These are phyloP conservation scores for Hyles euphorbiae DNA, from an alignment of 1,140 invertebrate species.

Conservation along the genomic window DNA sequence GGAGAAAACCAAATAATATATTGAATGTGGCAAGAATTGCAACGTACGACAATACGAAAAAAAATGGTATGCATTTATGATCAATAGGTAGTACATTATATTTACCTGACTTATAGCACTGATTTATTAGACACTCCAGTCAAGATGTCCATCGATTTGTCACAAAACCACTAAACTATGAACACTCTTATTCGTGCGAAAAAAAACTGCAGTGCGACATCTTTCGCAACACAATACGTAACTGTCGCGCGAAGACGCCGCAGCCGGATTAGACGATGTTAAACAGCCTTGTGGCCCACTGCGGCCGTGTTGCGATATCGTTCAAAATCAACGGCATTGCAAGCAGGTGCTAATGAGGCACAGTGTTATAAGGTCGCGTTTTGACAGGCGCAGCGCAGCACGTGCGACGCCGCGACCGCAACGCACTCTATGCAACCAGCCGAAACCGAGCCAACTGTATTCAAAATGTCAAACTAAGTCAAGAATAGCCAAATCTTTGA, in stretches of 20 bases:
- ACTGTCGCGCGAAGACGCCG: slow-evolving; percentile 21
- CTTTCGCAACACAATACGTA: slow-evolving; percentile 23
- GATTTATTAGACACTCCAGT: background rate
- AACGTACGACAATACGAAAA: too few species aligned
- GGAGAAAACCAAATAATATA: too few species aligned
- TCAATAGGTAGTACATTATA: too few species aligned
- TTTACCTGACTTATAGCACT: background rate
- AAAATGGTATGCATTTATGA: too few species aligned
- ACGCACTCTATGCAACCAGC: too few species aligned
- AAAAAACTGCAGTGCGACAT: slow-evolving; percentile 9
- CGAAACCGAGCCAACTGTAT: too few species aligned
- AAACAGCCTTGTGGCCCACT: background rate
- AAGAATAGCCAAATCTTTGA: too few species aligned
- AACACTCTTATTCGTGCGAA: slow-evolving; percentile 15
- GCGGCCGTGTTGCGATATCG: slow-evolving; percentile 1
- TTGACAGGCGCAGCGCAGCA: too few species aligned
- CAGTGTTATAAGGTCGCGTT: background rate
- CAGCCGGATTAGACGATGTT: slow-evolving; percentile 5
- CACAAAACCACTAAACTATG: slow-evolving; percentile 19
- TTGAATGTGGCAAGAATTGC: too few species aligned
- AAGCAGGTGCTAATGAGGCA: slow-evolving; percentile 5
- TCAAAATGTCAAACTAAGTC: too few species aligned
- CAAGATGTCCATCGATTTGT: slow-evolving; percentile 7
- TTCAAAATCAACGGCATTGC: background rate
- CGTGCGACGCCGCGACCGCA: too few species aligned